A percentile compares a stretch with the other conserved stretches of the same genome.
Conservation (phyloP, 2,113 vertebrate species). For the Rhabdornis inornatus region DNA sequence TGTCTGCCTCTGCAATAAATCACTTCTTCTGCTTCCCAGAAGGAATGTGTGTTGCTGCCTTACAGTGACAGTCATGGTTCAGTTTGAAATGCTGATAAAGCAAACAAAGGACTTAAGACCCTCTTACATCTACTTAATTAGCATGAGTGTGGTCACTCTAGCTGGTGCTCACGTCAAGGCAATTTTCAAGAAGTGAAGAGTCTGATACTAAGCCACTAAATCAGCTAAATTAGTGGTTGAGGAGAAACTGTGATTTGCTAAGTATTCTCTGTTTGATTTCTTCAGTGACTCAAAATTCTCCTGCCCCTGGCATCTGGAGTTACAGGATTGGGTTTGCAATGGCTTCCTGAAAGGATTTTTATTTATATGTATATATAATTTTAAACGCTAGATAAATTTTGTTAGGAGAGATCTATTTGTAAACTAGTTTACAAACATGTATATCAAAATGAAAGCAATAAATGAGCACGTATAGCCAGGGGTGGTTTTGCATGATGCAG, state of each 20-base stretch:
- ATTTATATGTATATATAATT: not conserved
- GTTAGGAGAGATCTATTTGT: not conserved
- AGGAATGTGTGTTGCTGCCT: too few species aligned
- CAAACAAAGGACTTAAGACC: not conserved
- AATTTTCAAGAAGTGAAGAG: conserved; percentile 45
- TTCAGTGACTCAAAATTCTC: not conserved
- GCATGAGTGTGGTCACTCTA: conserved; percentile 22
- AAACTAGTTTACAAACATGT: not conserved
- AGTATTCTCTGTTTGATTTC: not conserved
- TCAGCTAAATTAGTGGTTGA: conserved; percentile 31
- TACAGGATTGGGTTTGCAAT: not conserved
- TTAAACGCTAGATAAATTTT: not conserved
- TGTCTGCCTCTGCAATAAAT: too few species aligned
- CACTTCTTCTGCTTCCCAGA: too few species aligned
- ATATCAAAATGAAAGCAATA: not conserved
- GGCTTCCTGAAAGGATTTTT: not conserved
- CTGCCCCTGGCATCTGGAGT: not conserved
- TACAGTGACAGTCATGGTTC: not conserved
- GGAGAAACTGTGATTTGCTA: conserved; percentile 18
- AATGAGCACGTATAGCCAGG: not conserved
- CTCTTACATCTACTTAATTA: conserved; percentile 48
- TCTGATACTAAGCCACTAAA: not conserved
- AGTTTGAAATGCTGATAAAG: not conserved
- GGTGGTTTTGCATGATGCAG: not conserved
- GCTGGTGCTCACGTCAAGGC: not conserved